Evolutionary conservation across 2,888 invertebrate genomes (phyloP), one percentile per base, ranked within the genome.

Genomic region (Trichogramma dendrolimi): DNA sequence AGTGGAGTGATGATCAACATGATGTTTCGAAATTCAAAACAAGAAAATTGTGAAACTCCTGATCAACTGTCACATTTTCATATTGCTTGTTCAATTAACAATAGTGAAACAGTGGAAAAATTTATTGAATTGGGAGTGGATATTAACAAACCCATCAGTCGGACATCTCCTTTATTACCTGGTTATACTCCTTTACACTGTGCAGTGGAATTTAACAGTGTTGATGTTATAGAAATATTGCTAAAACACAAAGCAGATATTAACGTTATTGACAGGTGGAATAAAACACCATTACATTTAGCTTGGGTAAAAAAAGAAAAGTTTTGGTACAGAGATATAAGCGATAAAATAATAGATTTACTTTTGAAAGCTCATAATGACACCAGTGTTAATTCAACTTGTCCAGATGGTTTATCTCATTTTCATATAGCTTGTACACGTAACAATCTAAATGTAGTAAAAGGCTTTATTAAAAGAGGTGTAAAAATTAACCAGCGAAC

Each of bases 221-320:
- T 48, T 6, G 48, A 48, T 8, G 7, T 48, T n/a, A 48, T 48
- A 6, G 6, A 48, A n/a, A 11, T 48, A n/a, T 14, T 48, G 10
- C 4, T 48, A 14, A n/a, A 48, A 48, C n/a, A 48, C n/a, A 48
- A 48, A n/a, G 48, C 48, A n/a, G 48, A 48, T 48, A 48, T n/a
- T 11, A 48, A 48, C 14, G 48, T 14, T 11, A 6, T 14, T 10
- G 6, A 11, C n/a, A n/a, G n/a, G 14, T 6, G 14, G 14, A 11
- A 11, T 6, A 11, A 11, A 6, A 48, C 48, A 11, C 48, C 48
- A 10, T 14, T 48, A 4, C 48, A 48, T 11, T 6, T 10, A 11
- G 48, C 48, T 10, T 48, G 48, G 48, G 6, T 48, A 1, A 6
- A 48, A 48, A 48, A 48, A n/a, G 14, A 48, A 6, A n/a, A 48